Evolutionary conservation across 2,113 vertebrate genomes (phyloP).

Genomic region (Sciurus niger): DNA sequence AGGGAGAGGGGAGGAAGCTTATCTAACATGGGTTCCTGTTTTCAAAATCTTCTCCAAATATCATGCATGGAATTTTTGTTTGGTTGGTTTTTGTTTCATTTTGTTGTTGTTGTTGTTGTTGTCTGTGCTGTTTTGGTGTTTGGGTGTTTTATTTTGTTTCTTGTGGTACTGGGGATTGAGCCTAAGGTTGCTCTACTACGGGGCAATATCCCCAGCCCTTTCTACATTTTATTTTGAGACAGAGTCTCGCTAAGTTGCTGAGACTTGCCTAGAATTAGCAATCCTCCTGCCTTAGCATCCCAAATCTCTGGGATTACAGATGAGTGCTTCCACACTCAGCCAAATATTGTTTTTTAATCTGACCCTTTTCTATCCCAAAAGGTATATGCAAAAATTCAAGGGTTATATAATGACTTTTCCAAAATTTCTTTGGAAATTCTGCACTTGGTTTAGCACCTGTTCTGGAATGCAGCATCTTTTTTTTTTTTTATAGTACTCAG

Average conservation of each 20-base stretch:
- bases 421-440: conserved; percentile 53
- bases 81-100: neutral
- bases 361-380: neutral
- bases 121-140: neutral
- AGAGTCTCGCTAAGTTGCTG: neutral
- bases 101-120: too few relatives aligned
- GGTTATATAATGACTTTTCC: neutral
- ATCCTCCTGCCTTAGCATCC: neutral
- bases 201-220: neutral
- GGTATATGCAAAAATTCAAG: neutral
- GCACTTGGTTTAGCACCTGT: neutral
- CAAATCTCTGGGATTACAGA: neutral
- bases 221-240: neutral
- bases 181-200: neutral
- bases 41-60: conserved; percentile 12
- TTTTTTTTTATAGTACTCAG: neutral
- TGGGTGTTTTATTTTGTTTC: neutral
- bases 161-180: neutral
- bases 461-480: neutral
- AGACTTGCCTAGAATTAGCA: neutral
- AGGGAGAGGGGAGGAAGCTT: neutral
- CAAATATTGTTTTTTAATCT: neutral
- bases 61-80: neutral
- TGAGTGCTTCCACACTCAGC: neutral
- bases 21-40: neutral